A percentile compares a stretch with the other conserved stretches of the same genome.
phyloP scores from a whole-genome alignment of 1,140 invertebrate genomes.

The Lerema accius region DNA sequence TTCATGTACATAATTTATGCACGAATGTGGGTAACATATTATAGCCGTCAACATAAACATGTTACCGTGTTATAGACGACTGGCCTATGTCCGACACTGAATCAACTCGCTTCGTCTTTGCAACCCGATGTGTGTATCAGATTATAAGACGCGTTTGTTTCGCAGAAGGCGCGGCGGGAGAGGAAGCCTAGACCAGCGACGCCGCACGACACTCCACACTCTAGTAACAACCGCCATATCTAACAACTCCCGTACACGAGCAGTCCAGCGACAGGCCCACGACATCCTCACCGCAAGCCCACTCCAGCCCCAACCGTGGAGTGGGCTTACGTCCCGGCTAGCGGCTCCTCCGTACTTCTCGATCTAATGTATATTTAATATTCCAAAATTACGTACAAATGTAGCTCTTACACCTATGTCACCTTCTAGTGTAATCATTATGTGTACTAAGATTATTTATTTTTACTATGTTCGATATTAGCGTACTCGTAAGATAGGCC shows the following conservation, averaged over 20 bases:
- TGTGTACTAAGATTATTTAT: slow-evolving; percentile 49
- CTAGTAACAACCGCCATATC: slow-evolving; percentile 54
- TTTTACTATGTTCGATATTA: slow-evolving; percentile 56
- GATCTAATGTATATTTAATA: slow-evolving; percentile 23
- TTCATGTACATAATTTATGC: no score
- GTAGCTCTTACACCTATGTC: slow-evolving; percentile 58
- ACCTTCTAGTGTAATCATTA: slow-evolving; percentile 64
- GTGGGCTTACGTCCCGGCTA: slow-evolving; percentile 35
- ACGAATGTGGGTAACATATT: no score
- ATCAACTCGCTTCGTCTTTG: no score
- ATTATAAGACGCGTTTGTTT: no score
- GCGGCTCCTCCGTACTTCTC: slow-evolving; percentile 48
- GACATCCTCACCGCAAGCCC: slow-evolving; percentile 1
- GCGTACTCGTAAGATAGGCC: slow-evolving; percentile 33
- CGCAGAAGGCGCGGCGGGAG: slow-evolving; percentile 55
- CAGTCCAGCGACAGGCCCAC: slow-evolving; percentile 1
- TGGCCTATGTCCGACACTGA: no score
- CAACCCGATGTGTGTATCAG: no score
- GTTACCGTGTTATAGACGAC: no score
- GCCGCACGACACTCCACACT: slow-evolving; percentile 30
- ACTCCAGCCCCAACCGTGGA: slow-evolving; percentile 19
- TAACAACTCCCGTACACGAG: slow-evolving; percentile 31
- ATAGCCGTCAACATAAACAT: not conserved
- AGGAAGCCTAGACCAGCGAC: slow-evolving; percentile 65
- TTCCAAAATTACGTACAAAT: slow-evolving; percentile 57